phyloP scores from a whole-genome alignment of 2,113 vertebrate genomes.

The Aptenodytes forsteri region DNA sequence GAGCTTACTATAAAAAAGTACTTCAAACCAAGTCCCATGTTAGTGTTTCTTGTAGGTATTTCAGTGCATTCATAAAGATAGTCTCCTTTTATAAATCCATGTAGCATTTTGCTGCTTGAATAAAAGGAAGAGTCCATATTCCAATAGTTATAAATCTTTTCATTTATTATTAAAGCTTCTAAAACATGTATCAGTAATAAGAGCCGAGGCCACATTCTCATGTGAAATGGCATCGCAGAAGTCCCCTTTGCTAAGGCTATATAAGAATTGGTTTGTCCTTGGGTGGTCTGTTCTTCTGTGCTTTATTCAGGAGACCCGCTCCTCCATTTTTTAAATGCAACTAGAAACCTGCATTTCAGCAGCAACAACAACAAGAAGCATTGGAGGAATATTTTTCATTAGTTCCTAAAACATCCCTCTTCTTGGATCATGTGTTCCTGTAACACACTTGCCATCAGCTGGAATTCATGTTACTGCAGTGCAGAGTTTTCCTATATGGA shows the following conservation, averaged over 20 bases:
- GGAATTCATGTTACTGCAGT: neutral
- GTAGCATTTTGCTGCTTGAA: neutral
- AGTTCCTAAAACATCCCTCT: neutral
- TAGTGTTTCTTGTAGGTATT: neutral
- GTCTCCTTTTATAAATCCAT: neutral
- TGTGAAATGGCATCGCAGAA: neutral
- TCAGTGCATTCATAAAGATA: neutral
- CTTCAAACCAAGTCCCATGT: neutral
- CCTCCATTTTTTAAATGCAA: neutral
- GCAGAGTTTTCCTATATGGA: neutral
- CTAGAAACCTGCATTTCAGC: neutral
- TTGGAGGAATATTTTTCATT: neutral
- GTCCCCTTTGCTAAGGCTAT: neutral
- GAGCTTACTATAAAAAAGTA: neutral
- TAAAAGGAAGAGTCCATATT: neutral
- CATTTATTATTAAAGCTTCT: neutral
- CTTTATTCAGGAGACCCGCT: neutral
- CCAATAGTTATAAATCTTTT: neutral
- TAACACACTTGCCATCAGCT: neutral
- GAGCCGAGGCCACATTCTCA: neutral
- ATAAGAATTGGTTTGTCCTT: neutral
- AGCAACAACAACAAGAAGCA: neutral
- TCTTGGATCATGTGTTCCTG: neutral
- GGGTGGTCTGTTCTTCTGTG: neutral
- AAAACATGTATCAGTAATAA: neutral